These are phyloP conservation scores for Ceraclea dissimilis DNA, from an alignment of 2,888 invertebrate species.

Conservation along the genomic window DNA sequence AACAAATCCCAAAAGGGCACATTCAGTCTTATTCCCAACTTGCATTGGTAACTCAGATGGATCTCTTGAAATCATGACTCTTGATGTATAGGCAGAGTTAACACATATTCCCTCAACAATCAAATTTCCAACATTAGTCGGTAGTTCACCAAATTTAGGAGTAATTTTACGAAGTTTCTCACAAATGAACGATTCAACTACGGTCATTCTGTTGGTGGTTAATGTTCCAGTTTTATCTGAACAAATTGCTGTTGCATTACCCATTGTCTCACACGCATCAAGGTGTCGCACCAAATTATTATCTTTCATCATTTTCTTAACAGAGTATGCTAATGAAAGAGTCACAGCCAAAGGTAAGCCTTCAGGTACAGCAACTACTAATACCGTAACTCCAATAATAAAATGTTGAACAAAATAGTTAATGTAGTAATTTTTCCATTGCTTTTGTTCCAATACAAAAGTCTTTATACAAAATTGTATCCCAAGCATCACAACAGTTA, in stretches of 20 bases:
- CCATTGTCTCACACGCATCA: constrained; percentile 60
- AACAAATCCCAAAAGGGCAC: constrained; percentile 55
- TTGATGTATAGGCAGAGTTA: constrained; percentile 55
- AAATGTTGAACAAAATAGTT: constrained; percentile 52
- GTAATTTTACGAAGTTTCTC: constrained; percentile 36
- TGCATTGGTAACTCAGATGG: constrained; percentile 32
- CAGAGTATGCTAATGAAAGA: constrained; percentile 53
- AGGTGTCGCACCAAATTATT: constrained; percentile 56
- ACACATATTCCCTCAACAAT: constrained; percentile 46
- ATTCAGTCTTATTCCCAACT: constrained; percentile 62
- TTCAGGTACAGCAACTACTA: constrained; percentile 57
- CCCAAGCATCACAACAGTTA: constrained; percentile 55
- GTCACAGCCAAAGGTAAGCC: constrained; percentile 56
- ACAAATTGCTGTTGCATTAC: constrained; percentile 56
- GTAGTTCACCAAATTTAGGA: constrained; percentile 42
- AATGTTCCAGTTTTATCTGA: constrained; percentile 62
- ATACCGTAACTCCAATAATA: constrained; percentile 57
- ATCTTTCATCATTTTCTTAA: constrained; percentile 56
- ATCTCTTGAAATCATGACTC: constrained; percentile 34
- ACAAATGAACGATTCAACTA: constrained; percentile 47
- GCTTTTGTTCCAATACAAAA: constrained; percentile 41
- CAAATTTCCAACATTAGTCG: constrained; percentile 38
- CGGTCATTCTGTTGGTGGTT: constrained; percentile 57
- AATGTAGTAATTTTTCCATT: constrained; percentile 38
- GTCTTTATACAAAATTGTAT: constrained; percentile 49